These are phyloP conservation scores for Exocentrus adspersus DNA, from an alignment of 2,888 invertebrate genomes.

Conservation along the genomic window DNA sequence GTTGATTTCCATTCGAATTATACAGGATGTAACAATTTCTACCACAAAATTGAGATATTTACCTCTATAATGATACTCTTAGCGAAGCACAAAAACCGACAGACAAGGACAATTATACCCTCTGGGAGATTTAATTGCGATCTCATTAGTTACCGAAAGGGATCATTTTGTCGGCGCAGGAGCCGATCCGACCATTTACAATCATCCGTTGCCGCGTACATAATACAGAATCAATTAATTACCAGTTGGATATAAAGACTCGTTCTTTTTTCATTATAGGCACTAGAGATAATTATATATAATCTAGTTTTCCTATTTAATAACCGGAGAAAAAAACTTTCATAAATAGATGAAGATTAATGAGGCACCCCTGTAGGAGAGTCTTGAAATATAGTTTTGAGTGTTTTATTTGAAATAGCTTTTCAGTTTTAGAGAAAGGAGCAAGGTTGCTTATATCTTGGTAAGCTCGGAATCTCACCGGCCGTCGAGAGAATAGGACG, in stretches of 20 bases:
- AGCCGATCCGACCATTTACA: background rate
- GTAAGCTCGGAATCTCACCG: background rate
- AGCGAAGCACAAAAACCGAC: background rate
- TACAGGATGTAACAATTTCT: background rate
- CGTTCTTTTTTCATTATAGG: no score
- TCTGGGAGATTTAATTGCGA: background rate
- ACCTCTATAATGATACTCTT: background rate
- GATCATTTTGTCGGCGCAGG: background rate
- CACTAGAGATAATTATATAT: background rate
- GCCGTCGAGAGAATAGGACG: constrained; percentile 2
- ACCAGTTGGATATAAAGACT: background rate
- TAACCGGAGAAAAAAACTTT: background rate
- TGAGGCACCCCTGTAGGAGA: background rate
- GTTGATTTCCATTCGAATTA: background rate
- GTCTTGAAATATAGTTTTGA: no score
- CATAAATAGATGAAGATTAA: background rate
- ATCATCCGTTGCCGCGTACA: background rate
- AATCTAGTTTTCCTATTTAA: background rate
- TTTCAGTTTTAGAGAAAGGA: no score
- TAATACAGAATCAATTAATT: background rate
- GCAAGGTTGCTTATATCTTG: no score
- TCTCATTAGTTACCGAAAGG: background rate
- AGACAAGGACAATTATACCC: background rate
- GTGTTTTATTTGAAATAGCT: no score
- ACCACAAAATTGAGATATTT: background rate